Conservation (phyloP, 2,113 vertebrate genomes). For the Heterocephalus glaber region DNA sequence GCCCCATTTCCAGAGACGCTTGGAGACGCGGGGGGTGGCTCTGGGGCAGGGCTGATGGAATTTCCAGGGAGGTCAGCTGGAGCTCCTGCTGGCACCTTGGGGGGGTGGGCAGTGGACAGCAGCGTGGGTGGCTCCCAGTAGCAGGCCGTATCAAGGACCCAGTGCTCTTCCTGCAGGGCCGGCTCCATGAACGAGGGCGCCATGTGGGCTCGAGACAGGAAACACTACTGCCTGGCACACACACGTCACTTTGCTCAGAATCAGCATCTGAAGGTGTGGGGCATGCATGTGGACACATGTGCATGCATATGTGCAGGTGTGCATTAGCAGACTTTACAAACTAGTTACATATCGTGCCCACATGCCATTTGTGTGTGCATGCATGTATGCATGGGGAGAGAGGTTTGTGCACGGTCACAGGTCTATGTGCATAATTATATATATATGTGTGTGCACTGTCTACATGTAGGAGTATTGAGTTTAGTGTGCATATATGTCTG, state of each 20-base stretch:
- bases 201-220: not conserved
- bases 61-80: too few relatives aligned
- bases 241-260: not conserved
- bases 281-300: not conserved
- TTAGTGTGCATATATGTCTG: too few relatives aligned
- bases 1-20: not conserved
- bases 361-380: not conserved
- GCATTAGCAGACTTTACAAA: too few relatives aligned
- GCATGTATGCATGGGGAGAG: too few relatives aligned
- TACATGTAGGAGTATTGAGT: not conserved
- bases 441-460: not conserved
- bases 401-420: not conserved
- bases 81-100: accelerated
- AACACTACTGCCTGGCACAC: not conserved
- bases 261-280: not conserved
- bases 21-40: not conserved
- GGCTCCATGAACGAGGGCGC: not conserved
- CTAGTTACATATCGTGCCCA: too few relatives aligned
- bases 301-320: not conserved
- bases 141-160: not conserved
- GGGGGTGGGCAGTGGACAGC: not conserved
- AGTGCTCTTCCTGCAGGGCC: not conserved
- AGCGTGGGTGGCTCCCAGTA: not conserved
- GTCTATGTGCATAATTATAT: too few relatives aligned
- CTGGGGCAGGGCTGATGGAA: too few relatives aligned